These are phyloP conservation scores for Lepidonotus clava DNA, from an alignment of 2,888 invertebrate genomes.

Conservation along the genomic window DNA sequence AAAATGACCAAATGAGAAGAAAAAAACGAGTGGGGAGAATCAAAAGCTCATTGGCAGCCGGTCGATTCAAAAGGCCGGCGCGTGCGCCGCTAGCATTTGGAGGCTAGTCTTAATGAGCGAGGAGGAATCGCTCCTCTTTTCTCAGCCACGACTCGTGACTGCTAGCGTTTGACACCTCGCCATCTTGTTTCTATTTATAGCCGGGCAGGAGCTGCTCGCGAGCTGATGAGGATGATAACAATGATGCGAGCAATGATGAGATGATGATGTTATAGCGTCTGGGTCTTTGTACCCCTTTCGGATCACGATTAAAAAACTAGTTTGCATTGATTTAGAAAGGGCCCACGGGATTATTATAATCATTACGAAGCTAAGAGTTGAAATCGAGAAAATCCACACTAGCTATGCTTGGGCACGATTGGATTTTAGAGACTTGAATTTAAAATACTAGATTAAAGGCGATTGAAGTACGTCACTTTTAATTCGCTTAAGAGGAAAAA, in stretches of 20 bases:
- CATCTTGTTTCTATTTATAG: constrained; percentile 19
- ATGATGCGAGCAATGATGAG: constrained; percentile 2
- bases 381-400: no score
- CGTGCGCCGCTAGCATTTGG: background rate
- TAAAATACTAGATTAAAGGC: no score
- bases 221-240: background rate
- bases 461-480: no score
- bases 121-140: background rate
- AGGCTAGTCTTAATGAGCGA: background rate
- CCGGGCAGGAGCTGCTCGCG: background rate
- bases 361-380: no score
- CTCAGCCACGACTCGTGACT: background rate
- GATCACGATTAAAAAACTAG: no score
- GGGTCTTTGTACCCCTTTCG: background rate
- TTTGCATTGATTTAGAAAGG: no score
- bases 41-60: background rate
- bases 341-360: no score
- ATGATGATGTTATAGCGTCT: background rate
- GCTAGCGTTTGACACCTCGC: constrained; percentile 1
- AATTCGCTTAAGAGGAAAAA: no score
- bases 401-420: no score
- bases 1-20: background rate
- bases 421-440: no score
- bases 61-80: background rate
- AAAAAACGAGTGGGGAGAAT: constrained; percentile 8